Evolutionary conservation across 2,888 invertebrate genomes (phyloP), one percentile per base, ranked within the genome.

Genomic region (Chaetogeoica ovagalla): DNA sequence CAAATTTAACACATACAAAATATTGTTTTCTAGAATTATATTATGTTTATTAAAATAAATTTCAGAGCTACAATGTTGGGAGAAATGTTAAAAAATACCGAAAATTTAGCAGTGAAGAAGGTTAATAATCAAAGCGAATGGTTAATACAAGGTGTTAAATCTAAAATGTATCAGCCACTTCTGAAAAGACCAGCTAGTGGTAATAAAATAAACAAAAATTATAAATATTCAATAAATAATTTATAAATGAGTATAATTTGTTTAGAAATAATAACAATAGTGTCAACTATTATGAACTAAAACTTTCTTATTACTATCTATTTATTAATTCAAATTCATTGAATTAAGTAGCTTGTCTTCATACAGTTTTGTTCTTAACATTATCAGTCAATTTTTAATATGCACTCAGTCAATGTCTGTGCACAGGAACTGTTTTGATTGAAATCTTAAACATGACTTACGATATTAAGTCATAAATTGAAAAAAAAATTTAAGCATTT

Each of bases 141-240:
- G 83, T 86, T 95, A 37, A 86, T 92, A 55, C 91, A 91, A 84
- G 93, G 82, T 77, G 59, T 57, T 9, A 57, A 68, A 39, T 86
- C 91, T 0, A 92, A 89, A 85, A 87, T 89, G 9, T 93, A 96
- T 87, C 90, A 90, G 82, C 92, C 93, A 1, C 86, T 96, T 55
- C 86, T 94, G 86, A 88, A 91, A 83, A 89, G 96, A 83, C 90
- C 90, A 68, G 92, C 90, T 82, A 95, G 96, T 87, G 92, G 95
- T 95, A 87, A 89, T 90, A 89, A 65, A 30, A 65, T 15, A 11
- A 70, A 57, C 3, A 69, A 59, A 9, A 59, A 43, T 4, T 9
- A 43, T 43, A 39, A 39, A 1, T 9, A 43, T 43, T 30, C 4
- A 30, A 43, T 9, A 43, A 4, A 6, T 43, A 2, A 43, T 43